Percentiles rank a stretch among this genome's conserved stretches.
phyloP scores from a whole-genome alignment of 2,888 invertebrate species.

The Torymus auratus region DNA sequence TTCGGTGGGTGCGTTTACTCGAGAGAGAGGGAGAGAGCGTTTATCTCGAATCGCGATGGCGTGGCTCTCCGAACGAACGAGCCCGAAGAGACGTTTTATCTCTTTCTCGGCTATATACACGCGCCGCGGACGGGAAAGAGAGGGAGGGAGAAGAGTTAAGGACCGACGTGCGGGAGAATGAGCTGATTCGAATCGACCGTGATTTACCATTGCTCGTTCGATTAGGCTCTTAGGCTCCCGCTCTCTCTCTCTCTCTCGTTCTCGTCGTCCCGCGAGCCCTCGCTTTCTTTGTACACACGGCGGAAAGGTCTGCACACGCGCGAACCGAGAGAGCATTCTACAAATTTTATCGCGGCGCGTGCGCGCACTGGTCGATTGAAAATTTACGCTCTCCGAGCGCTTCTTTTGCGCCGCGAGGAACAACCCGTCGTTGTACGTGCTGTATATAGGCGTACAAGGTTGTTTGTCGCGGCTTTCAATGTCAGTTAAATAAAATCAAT shows the following conservation, averaged over 20 bases:
- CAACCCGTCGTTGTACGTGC: not conserved
- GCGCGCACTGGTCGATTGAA: conserved; percentile 8
- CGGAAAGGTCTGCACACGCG: not conserved
- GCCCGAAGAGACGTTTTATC: conserved; percentile 19
- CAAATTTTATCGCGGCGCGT: conserved; percentile 50
- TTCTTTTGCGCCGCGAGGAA: not conserved
- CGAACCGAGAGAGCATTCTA: conserved; percentile 47
- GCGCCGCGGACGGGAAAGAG: not conserved
- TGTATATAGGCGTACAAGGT: not conserved
- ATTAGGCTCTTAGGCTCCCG: conserved; percentile 42
- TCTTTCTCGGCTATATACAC: not conserved
- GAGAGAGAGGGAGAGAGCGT: conserved; percentile 1
- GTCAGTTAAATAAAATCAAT: too few species aligned
- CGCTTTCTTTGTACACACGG: conserved; percentile 24
- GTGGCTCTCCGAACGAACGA: conserved; percentile 1
- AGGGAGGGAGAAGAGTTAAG: conserved; percentile 18
- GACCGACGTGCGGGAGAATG: conserved; percentile 22
- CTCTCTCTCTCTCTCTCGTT: not conserved
- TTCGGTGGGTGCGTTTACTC: conserved; percentile 50
- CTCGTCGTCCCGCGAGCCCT: not conserved
- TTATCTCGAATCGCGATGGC: conserved; percentile 55
- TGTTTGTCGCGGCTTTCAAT: too few species aligned
- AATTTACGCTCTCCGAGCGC: conserved; percentile 19
- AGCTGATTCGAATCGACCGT: conserved; percentile 53
- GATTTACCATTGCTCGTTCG: conserved; percentile 56